A percentile compares a stretch with the other conserved stretches of the same genome.
Conservation (phyloP, 2,888 invertebrate genomes). For the Pharmacophagus antenor region DNA sequence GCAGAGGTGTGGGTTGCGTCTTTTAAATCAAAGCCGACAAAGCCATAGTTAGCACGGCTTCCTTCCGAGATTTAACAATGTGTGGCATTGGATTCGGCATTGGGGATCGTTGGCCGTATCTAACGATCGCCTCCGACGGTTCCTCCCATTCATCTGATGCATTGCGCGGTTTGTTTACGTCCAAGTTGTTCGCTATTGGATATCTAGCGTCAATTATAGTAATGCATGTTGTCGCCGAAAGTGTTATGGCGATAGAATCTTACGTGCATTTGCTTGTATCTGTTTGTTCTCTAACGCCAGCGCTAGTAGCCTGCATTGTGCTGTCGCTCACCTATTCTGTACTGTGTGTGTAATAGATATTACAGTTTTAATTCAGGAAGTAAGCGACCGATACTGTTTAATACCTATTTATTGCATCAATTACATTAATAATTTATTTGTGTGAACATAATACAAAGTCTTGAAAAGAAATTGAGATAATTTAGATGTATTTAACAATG, state of each 20-base stretch:
- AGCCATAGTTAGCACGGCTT: slow-evolving; percentile 58
- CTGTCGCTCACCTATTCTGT: slow-evolving; percentile 23
- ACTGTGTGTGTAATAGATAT: too few relatives aligned
- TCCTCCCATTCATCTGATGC: slow-evolving; percentile 71
- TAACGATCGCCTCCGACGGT: slow-evolving; percentile 65
- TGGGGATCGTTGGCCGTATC: slow-evolving; percentile 66
- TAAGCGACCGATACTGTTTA: not conserved
- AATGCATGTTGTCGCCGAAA: slow-evolving; percentile 41
- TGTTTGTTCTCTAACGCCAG: slow-evolving; percentile 25
- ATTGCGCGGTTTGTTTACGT: slow-evolving; percentile 48
- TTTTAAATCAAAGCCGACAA: slow-evolving; percentile 55
- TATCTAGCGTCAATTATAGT: slow-evolving; percentile 32
- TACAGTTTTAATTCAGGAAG: slow-evolving; percentile 23
- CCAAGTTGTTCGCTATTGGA: slow-evolving; percentile 31
- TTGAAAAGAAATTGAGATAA: too few relatives aligned
- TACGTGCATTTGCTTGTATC: slow-evolving; percentile 30
- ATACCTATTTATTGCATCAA: slow-evolving; percentile 15
- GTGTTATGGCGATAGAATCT: slow-evolving; percentile 35
- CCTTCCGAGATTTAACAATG: slow-evolving; percentile 74
- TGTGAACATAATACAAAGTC: not conserved
- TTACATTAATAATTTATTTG: not conserved
- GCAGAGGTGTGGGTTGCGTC: slow-evolving; percentile 42
- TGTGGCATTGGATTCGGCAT: slow-evolving; percentile 76
- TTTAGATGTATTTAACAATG: too few relatives aligned
- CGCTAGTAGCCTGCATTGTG: slow-evolving; percentile 30